Evolutionary conservation across 2,797 vertebrate species (phyloP), one percentile per base, ranked within the genome.

Genomic region (Catharus ustulatus): DNA sequence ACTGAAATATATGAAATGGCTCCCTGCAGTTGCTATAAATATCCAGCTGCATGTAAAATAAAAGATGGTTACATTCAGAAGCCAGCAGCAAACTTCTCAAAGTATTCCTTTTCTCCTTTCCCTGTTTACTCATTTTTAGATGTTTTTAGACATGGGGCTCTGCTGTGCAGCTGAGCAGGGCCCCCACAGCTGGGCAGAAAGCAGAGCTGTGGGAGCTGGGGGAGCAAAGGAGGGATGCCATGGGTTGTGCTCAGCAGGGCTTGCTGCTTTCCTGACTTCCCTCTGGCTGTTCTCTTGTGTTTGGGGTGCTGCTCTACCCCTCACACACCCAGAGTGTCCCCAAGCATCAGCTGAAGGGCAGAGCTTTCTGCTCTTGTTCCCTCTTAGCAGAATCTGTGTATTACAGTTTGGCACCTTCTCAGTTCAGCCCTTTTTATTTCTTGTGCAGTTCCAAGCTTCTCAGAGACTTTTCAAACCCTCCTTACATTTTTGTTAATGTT

Each of bases 401-500:
- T 79, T 80, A 36, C 20, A 32, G 24, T 77, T 81, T 15, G 34
- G 75, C 67, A 83, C 43, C 43, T 73, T 40, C 63, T 90, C 83
- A 30, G 32, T 63, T 84, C 55, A 64, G 49, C 51, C 14, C 22
- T 89, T 57, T 76, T 64, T 72, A 9, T 73, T 88, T 73, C 71
- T 64, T 52, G 30, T 30, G 54, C 5, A 3, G 18, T 87, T 93
- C 68, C 34, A 72, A 64, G 69, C 46, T n/a, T 73, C 48, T 54
- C 42, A 17, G 61, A 73, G 55, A 19, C 40, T 62, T 63, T 67
- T 46, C 42, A 42, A 45, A 27, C 23, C 7, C 24, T 67, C 73
- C 85, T 87, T 64, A 49, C 8, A 4, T 42, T 72, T 80, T 62
- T 92, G 20, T 80, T 87, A 59, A 36, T 38, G 42, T 55, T 95